Base-by-base conservation (phyloP, 2,797 vertebrate species). In the Hipposideros larvatus region DNA sequence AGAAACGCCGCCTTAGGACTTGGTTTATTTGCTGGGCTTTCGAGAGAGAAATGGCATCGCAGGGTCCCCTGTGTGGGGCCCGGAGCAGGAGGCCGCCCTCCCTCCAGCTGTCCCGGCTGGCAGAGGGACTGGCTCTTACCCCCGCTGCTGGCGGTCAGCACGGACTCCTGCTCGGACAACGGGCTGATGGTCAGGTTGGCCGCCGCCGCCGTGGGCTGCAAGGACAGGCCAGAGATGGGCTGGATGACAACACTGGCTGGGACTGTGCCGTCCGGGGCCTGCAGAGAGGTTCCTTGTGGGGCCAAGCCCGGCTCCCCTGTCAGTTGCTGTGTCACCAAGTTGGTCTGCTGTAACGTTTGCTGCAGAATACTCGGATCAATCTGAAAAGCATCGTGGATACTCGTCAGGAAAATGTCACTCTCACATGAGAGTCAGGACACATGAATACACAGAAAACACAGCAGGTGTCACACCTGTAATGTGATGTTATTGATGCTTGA, bases 401-500 rank as follows among this genome's bases (percentile, higher is more conserved):
- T 2, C 0, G 9, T 59, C 16, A 43, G 1, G 22, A 19, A 28
- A 37, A 0, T 0, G 4, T 15, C 16, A 0, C 0, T 10, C 48
- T 16, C 7, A 15, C 1, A 0, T 1, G 70, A 1, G 13, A 18
- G 2, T 13, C 0, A 15, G 11, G 11, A 11, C 26, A 16, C 0
- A 5, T 6, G 4, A 18, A 5, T 51, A 48, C 70, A 31, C 19
- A 7, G 46, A 18, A 7, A 18, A 2, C 31, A 10, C 0, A 2
- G 70, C 9, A 13, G 26, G 7, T 1, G 46, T 83, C 93, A 53
- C 91, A 99, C 99, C 99, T 99, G 99, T 66, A 99, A 96, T 0
- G 99, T 99, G 98, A 99, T 99, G 97, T 99, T 99, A 98, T 99
- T 99, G 98, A 99, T 99, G 98, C 99, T 99, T 97, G 99, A 98